phyloP scores from a whole-genome alignment of 2,888 invertebrate species.

The Lasioglossum vierecki region DNA sequence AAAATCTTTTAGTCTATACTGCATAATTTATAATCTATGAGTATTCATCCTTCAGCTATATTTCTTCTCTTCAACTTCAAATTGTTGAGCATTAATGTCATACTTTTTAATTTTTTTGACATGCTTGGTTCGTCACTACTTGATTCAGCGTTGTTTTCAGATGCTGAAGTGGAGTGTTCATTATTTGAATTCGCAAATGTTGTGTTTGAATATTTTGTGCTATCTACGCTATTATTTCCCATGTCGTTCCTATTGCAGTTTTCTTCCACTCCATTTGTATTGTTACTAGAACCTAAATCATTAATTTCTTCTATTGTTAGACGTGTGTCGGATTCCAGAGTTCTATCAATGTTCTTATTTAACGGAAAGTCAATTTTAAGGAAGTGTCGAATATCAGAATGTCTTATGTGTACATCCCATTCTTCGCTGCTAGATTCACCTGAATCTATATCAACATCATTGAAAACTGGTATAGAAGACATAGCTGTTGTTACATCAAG shows the following conservation, averaged over 20 bases:
- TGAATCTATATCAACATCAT: conserved; percentile 56
- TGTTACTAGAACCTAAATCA: background rate
- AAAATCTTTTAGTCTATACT: background rate
- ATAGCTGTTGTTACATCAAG: background rate
- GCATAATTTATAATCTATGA: background rate
- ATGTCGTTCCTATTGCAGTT: background rate
- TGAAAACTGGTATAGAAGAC: conserved; percentile 46
- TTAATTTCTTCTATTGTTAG: conserved; percentile 21
- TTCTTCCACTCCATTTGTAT: background rate
- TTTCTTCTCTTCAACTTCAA: background rate
- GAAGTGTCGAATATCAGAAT: background rate
- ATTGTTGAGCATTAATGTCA: conserved; percentile 29
- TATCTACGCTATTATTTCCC: background rate
- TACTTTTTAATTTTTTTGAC: background rate
- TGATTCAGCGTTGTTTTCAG: background rate
- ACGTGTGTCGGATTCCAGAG: background rate
- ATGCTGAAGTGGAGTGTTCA: background rate
- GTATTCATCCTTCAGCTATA: background rate
- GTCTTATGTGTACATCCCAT: conserved; percentile 49
- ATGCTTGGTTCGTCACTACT: background rate
- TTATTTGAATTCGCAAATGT: background rate
- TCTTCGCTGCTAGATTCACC: conserved; percentile 44
- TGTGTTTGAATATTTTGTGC: background rate
- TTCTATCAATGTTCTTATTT: background rate
- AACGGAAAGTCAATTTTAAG: conserved; percentile 4